Evolutionary conservation across 2,113 vertebrate genomes (phyloP).

Genomic region (Butorides virescens): DNA sequence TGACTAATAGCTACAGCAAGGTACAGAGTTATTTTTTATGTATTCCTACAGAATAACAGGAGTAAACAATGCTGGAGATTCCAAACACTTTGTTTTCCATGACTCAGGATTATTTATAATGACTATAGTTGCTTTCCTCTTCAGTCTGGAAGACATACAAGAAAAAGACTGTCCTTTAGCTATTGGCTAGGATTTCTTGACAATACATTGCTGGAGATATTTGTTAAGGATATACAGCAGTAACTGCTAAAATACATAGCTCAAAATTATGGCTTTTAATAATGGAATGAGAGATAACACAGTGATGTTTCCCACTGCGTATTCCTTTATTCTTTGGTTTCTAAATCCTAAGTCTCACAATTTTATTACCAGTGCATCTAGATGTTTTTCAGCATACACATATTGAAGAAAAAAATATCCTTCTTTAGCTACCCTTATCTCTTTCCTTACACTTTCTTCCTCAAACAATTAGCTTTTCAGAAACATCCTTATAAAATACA

Average conservation of each 20-base stretch:
- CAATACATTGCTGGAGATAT: background rate
- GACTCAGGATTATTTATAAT: background rate
- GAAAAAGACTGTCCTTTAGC: background rate
- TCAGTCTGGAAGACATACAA: background rate
- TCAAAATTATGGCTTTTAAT: background rate
- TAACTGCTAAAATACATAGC: background rate
- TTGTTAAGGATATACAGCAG: background rate
- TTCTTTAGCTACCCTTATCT: background rate
- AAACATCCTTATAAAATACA: background rate
- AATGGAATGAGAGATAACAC: background rate
- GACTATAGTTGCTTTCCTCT: background rate
- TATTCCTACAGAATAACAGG: background rate
- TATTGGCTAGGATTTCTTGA: background rate
- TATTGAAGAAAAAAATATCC: background rate
- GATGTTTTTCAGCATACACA: background rate
- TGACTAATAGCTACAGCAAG: background rate
- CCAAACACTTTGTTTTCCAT: background rate
- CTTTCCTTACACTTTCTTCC: background rate
- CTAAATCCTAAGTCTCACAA: background rate
- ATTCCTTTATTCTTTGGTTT: background rate
- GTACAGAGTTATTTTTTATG: background rate
- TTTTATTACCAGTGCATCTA: background rate
- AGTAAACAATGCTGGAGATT: background rate
- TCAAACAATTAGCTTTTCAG: background rate
- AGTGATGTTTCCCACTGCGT: background rate